Evolutionary conservation across 92 coral and sea anemone genomes (phyloP), one percentile per base, ranked within the genome.

Genomic region (Phenganax subtilis): DNA sequence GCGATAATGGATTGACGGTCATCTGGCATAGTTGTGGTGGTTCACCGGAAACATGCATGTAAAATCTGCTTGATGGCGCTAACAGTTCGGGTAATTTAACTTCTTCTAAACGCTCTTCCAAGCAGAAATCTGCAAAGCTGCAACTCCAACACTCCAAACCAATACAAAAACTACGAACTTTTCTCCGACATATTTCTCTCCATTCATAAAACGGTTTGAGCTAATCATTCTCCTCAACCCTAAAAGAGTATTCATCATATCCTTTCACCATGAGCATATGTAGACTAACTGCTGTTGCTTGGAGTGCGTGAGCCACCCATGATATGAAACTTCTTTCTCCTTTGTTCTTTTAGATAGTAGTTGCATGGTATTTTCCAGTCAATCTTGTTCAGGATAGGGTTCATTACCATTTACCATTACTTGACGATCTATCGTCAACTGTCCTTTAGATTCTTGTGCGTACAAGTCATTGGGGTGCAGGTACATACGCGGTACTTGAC

Each of bases 11-110:
- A 82, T 77, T n/a, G 85, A 71, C 57, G 80, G 60, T 86, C 88
- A 84, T 51, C 90, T 63, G 69, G 87, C 54, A 67, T 84, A 84
- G 66, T 88, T 61, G 47, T 28, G 75, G 47, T 76, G 72, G 55
- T 76, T 73, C 53, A 85, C 64, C 8, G 91, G 85, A 82, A 85
- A 88, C 67, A 82, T 69, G 86, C 90, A 85, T 6, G 83, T 62
- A 77, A 31, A 53, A 88, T 16, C 80, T 88, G 75, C 51, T 76
- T 73, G 29, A 81, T 53, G 20, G 86, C 52, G 28, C 81, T 79
- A 51, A 81, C 78, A 25, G 51, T 84, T 0, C 80, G 78, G 29
- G 63, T 69, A 87, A 87, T 52, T 84, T 29, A 37, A 74, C 88
- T 75, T 75, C 83, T n/a, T 17, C 86, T 82, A 57, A 84, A 15